Base-by-base conservation (phyloP, 2,888 invertebrate genomes). In the Leucophenga montana region DNA sequence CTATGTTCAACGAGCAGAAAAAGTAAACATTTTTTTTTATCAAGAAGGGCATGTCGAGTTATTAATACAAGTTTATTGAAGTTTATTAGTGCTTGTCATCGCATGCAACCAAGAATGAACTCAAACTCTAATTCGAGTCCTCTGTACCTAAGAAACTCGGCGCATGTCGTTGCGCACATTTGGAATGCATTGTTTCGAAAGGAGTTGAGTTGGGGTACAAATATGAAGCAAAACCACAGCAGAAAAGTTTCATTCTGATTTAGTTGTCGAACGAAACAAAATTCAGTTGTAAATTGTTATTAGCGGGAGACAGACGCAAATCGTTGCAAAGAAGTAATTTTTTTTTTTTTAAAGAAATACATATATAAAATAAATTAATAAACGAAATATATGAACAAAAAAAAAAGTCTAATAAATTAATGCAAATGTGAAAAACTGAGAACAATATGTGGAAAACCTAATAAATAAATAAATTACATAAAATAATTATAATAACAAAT, bases 31-130 rank as follows among this genome's bases (percentile, higher is more conserved):
- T 46, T 46, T 13, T 46, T 62, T 39, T 62, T 46, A 44, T 14
- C 62, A 62, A 57, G 56, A 57, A 57, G 57, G 27, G 57, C n/a
- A 46, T 71, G 75, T 70, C 76, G 74, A 76, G 78, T 75, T 80
- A 81, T 78, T 83, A 74, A 66, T 71, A 70, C 71, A 77, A 78
- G 73, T 79, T 79, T 82, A 83, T 83, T 82, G 78, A 80, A 82
- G 83, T 82, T 82, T 83, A 82, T 82, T 82, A 76, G 73, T 68
- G 75, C 76, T 83, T 83, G 84, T 83, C 83, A 79, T 77, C 82
- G 75, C 82, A 83, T 82, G 79, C 80, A 76, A 79, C 68, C 72
- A 39, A 39, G 69, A 64, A 62, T 57, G 53, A 56, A 67, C 74
- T 16, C 53, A 22, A 64, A 57, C 50, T 16, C 13, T 56, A 62